Evolutionary conservation across 2,888 invertebrate genomes (phyloP), one percentile per base, ranked within the genome.

Genomic region (Xestia ashworthii): DNA sequence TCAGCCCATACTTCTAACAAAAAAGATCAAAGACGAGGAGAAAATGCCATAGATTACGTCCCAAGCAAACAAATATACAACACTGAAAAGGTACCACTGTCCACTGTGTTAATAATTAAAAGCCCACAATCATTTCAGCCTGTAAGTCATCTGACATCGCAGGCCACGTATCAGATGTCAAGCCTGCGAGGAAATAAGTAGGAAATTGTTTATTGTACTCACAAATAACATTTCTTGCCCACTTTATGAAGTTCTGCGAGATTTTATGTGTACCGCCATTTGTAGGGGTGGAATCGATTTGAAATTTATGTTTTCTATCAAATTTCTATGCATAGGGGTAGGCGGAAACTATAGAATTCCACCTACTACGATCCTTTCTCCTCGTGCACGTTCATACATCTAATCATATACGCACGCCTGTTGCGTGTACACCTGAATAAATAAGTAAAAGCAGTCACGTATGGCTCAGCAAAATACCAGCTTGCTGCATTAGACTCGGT

Each of bases 181-280:
- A 64, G 50, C 50, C 62, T 62, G 76, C 76, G 73, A 84, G 88
- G 87, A 87, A 87, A 88, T 87, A 86, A 82, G 76, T 71, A 78
- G 87, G 87, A 88, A 87, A 88, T 87, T 87, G 80, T 83, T 88
- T 76, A 88, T 88, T 87, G 72, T 85, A 58, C 66, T 60, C 68
- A 78, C 74, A 85, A 87, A 87, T 88, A 80, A 85, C 78, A 83
- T 88, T 84, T 74, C 85, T 80, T 79, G 71, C 25, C 64, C 76
- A 76, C 55, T 84, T 74, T 87, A 80, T 78, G 74, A 85, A 83
- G 88, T 82, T 82, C 60, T 41, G 62, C 12, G 71, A 76, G 70
- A 71, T 86, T 87, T 78, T 76, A 84, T 80, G 74, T 85, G 66
- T 64, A 41, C 11, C 22, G 55, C 60, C 19, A 71, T 76, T 69